A percentile compares a stretch with the other conserved stretches of the same genome.
Evolutionary conservation across 2,888 invertebrate species (phyloP).

Genomic region (Xanthorhoe designata): DNA sequence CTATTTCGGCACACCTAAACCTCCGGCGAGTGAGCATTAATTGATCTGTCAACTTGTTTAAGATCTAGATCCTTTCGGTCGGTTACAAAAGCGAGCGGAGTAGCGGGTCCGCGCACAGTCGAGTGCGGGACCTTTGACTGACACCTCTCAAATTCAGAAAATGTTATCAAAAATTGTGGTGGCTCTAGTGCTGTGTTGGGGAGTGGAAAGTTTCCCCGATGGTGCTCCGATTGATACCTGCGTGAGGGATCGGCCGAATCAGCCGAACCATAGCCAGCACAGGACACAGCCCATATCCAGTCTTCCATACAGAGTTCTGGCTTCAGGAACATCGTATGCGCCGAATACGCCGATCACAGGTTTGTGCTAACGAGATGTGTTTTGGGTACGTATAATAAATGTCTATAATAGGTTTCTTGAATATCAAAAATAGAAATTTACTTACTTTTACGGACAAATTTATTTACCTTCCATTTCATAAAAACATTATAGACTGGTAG

Average conservation of each 20-base stretch:
- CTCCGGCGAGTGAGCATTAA: conserved; percentile 58
- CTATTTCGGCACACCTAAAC: conserved; percentile 60
- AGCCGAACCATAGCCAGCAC: conserved; percentile 91
- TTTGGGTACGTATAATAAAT: neutral
- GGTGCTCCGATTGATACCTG: conserved; percentile 93
- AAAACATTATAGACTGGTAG: neutral
- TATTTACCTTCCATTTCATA: neutral
- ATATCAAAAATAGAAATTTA: neutral
- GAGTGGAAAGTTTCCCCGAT: conserved; percentile 88
- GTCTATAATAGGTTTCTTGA: neutral
- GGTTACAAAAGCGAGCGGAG: conserved; percentile 79
- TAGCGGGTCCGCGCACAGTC: conserved; percentile 67
- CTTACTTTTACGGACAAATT: too few relatives aligned
- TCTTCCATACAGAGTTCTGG: conserved; percentile 89
- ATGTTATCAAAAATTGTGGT: conserved; percentile 67
- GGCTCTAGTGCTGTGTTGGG: conserved; percentile 64
- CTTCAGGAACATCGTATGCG: conserved; percentile 87
- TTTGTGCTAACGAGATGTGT: conserved; percentile 57
- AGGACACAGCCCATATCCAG: conserved; percentile 87
- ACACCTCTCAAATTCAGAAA: conserved; percentile 27
- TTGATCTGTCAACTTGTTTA: conserved; percentile 69
- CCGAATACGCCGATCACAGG: conserved; percentile 90
- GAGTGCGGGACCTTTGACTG: conserved; percentile 57
- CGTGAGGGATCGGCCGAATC: conserved; percentile 90
- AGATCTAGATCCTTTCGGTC: conserved; percentile 78